phyloP scores from a whole-genome alignment of 2,888 invertebrate species.

The Folsomia candida region DNA sequence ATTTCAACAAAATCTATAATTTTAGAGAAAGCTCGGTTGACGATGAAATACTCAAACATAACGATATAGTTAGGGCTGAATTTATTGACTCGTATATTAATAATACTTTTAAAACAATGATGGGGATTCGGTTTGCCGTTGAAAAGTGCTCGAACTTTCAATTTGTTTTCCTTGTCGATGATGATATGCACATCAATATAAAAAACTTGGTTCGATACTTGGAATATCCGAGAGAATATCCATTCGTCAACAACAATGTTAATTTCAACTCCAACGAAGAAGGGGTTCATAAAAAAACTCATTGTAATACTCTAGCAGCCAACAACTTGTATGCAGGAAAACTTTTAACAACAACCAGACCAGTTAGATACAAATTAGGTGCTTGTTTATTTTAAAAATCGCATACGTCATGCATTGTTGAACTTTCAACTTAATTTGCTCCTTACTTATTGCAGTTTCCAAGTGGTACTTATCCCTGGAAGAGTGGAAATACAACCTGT shows the following conservation, averaged over 20 bases:
- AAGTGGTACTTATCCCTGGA: slow-evolving; percentile 74
- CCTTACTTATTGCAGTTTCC: no score
- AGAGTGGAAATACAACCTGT: slow-evolving; percentile 82
- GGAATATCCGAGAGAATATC: slow-evolving; percentile 66
- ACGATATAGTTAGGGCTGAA: slow-evolving; percentile 77
- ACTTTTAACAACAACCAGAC: slow-evolving; percentile 32
- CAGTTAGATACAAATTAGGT: slow-evolving; percentile 35
- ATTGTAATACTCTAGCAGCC: slow-evolving; percentile 12
- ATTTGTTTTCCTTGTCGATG: slow-evolving; percentile 84
- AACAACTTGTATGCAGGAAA: slow-evolving; percentile 31
- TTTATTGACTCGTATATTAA: slow-evolving; percentile 82
- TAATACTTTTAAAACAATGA: slow-evolving; percentile 89
- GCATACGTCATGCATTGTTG: no score
- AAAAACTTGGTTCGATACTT: slow-evolving; percentile 75
- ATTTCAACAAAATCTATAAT: background rate
- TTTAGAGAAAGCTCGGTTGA: slow-evolving; percentile 51
- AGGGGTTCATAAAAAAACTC: background rate
- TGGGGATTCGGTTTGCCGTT: slow-evolving; percentile 78
- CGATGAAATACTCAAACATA: slow-evolving; percentile 64
- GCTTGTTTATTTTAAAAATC: no score
- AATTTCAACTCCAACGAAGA: background rate
- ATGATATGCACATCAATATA: slow-evolving; percentile 86
- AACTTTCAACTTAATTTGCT: no score
- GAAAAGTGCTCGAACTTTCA: slow-evolving; percentile 70
- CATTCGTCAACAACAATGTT: slow-evolving; percentile 50